phyloP scores from a whole-genome alignment of 2,888 invertebrate species.

The Spialia ferax region DNA sequence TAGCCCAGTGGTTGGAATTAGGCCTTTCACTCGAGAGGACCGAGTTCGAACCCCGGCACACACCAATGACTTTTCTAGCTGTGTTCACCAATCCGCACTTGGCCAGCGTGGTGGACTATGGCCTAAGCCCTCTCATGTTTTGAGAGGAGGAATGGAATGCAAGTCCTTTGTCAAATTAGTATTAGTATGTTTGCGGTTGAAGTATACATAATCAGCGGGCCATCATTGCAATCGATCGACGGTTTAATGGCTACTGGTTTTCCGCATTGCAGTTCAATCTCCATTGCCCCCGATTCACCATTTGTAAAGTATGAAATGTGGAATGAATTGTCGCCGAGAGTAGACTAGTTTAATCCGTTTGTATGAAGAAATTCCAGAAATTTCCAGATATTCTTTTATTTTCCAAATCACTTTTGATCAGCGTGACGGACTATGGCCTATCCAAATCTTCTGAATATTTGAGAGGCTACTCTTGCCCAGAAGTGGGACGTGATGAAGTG shows the following conservation, averaged over 20 bases:
- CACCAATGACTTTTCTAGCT: too few species aligned
- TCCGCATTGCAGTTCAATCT: conserved; percentile 39
- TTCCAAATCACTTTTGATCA: background rate
- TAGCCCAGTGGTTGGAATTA: too few species aligned
- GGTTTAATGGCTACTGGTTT: conserved; percentile 32
- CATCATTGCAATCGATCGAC: conserved; percentile 29
- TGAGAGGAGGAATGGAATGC: too few species aligned
- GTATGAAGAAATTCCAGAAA: background rate
- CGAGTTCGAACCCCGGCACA: too few species aligned
- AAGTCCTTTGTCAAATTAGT: conserved; percentile 5
- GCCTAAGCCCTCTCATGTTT: too few species aligned
- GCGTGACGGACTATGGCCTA: too few species aligned
- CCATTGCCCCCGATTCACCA: conserved; percentile 24
- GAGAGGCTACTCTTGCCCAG: background rate
- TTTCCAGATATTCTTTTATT: too few species aligned
- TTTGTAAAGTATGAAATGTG: conserved; percentile 26
- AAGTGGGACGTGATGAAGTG: too few species aligned
- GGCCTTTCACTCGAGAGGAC: too few species aligned
- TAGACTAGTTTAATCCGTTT: background rate
- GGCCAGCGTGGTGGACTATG: too few species aligned
- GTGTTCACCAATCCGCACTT: too few species aligned
- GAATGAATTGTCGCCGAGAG: background rate
- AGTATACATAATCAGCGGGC: conserved; percentile 22
- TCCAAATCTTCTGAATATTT: background rate
- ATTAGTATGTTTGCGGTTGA: conserved; percentile 10